A percentile compares a stretch with the other conserved stretches of the same genome.
These are phyloP conservation scores for Megalops cyprinoides DNA, from an alignment of 2,797 vertebrate genomes.

Conservation along the genomic window DNA sequence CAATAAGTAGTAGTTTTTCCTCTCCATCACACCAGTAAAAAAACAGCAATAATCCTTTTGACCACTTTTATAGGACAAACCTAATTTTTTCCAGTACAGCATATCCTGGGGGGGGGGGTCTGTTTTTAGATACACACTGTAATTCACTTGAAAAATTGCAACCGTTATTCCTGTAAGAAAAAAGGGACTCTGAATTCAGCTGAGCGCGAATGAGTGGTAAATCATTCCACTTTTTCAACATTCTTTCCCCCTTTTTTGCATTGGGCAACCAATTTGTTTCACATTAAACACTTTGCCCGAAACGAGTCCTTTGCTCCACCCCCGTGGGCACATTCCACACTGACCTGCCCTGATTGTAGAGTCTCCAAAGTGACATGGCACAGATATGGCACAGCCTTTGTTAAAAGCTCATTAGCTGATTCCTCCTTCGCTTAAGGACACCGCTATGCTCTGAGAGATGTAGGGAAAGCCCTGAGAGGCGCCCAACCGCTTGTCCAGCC, in stretches of 20 bases:
- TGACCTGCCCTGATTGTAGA: constrained; percentile 1
- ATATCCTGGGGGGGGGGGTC: constrained; percentile 14
- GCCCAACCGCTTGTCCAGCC: not conserved
- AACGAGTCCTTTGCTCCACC: not conserved
- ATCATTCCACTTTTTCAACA: not conserved
- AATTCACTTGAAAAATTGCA: constrained; percentile 26
- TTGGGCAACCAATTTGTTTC: constrained; percentile 17
- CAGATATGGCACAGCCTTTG: not conserved
- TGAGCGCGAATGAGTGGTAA: not conserved
- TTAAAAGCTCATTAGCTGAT: not conserved
- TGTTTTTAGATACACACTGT: constrained; percentile 19
- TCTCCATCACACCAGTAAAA: constrained; percentile 20
- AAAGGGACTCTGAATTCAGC: not conserved
- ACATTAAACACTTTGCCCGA: constrained; percentile 5
- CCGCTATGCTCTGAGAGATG: not conserved
- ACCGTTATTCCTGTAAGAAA: constrained; percentile 18
- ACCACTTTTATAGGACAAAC: constrained; percentile 18
- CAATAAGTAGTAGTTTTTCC: not conserved
- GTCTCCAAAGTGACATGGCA: constrained; percentile 14
- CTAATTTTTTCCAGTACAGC: constrained; percentile 20
- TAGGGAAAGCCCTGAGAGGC: not conserved
- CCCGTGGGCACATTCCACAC: not conserved
- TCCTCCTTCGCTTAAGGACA: not conserved
- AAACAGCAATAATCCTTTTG: constrained; percentile 21
- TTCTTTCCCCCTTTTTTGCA: not conserved